These are phyloP conservation scores for Burhinus oedicnemus DNA, from an alignment of 2,113 vertebrate species.

Conservation along the genomic window DNA sequence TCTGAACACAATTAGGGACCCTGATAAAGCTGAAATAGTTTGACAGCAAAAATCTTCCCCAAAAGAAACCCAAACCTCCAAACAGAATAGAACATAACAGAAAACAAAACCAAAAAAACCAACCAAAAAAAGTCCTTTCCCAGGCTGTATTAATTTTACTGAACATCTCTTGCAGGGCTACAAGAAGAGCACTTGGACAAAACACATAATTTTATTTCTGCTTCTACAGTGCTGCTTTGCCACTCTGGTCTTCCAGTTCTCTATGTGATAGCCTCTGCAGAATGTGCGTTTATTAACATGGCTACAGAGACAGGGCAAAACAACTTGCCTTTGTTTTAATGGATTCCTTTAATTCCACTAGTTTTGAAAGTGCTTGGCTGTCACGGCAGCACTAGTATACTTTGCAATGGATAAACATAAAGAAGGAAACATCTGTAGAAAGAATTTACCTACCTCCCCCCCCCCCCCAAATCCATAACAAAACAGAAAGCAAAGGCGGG, in stretches of 20 bases:
- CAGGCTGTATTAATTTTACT: not conserved
- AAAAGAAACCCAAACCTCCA: not conserved
- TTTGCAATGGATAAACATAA: not conserved
- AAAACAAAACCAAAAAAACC: not conserved
- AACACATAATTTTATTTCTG: not conserved
- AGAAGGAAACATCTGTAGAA: not conserved
- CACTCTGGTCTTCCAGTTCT: not conserved
- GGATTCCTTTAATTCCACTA: not conserved
- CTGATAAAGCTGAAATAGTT: not conserved
- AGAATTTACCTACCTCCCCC: not conserved
- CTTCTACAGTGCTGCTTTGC: not conserved
- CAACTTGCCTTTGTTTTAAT: not conserved
- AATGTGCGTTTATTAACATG: not conserved
- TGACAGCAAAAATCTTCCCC: not conserved
- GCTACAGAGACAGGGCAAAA: not conserved
- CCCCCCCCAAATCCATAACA: not conserved
- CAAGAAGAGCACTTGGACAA: not conserved
- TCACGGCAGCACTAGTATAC: not conserved
- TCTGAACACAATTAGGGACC: not conserved
- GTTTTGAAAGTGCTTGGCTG: not conserved
- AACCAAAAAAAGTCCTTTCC: not conserved
- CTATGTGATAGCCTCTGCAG: not conserved
- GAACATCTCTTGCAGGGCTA: not conserved
- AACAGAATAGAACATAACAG: not conserved
- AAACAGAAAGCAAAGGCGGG: not conserved